Evolutionary conservation across 2,888 invertebrate species (phyloP).

Genomic region (Lasioglossum figueresi): DNA sequence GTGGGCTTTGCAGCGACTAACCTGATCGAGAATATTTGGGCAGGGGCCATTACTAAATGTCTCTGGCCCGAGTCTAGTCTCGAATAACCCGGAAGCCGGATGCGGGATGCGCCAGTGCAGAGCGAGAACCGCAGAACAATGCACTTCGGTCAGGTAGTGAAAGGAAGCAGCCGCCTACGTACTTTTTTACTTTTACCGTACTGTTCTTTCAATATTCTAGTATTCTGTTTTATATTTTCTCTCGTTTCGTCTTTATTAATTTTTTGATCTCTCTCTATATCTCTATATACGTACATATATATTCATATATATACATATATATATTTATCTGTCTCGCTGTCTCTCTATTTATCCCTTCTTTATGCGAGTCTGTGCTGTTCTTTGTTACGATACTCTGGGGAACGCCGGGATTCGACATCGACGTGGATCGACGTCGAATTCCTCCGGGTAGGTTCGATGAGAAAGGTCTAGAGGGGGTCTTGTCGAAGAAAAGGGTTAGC

Average conservation of each 20-base stretch:
- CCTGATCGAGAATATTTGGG: slow-evolving; percentile 69
- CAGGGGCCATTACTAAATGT: slow-evolving; percentile 54
- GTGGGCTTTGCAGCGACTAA: slow-evolving; percentile 84
- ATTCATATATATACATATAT: slow-evolving; percentile 21
- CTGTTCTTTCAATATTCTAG: slow-evolving; percentile 24
- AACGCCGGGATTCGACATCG: slow-evolving; percentile 54
- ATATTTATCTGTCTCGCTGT: slow-evolving; percentile 46
- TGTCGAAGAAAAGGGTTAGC: neutral
- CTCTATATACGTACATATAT: slow-evolving; percentile 32
- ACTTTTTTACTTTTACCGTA: slow-evolving; percentile 57
- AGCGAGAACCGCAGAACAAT: slow-evolving; percentile 61
- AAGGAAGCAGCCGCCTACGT: slow-evolving; percentile 62
- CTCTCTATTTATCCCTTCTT: slow-evolving; percentile 41
- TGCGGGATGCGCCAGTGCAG: slow-evolving; percentile 60
- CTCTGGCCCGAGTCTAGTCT: slow-evolving; percentile 73
- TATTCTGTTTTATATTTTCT: neutral
- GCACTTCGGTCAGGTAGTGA: slow-evolving; percentile 72
- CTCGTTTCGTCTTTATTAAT: neutral
- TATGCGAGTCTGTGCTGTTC: slow-evolving; percentile 65
- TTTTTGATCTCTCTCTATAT: slow-evolving; percentile 36
- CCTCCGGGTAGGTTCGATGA: slow-evolving; percentile 24
- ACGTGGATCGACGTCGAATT: slow-evolving; percentile 33
- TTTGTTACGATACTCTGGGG: slow-evolving; percentile 52
- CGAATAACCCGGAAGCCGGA: slow-evolving; percentile 69
- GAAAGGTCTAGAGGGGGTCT: neutral